These are phyloP conservation scores for Rhincodon typus DNA, from an alignment of 2,797 vertebrate species.

Conservation along the genomic window DNA sequence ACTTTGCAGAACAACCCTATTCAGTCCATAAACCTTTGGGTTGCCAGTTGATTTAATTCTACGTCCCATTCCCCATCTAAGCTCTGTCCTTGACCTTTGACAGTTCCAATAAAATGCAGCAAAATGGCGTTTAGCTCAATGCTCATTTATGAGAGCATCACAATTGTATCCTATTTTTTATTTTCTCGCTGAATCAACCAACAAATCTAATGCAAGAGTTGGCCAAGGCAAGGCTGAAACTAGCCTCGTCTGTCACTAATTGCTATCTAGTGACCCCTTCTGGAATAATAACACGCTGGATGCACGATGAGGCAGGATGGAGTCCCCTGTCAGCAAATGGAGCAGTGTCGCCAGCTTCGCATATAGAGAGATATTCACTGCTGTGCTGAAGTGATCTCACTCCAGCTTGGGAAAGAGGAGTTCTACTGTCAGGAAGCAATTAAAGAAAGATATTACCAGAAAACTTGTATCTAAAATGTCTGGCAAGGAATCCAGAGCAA, in stretches of 20 bases:
- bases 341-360: background rate
- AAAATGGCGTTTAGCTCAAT: background rate
- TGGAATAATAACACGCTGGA: background rate
- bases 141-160: background rate
- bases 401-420: background rate
- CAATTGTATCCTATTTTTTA: background rate
- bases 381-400: background rate
- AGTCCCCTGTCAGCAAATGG: background rate
- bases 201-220: background rate
- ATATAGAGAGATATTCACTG: background rate
- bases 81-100: background rate
- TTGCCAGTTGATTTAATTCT: background rate
- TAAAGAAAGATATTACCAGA: background rate
- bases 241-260: background rate
- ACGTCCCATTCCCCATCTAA: background rate
- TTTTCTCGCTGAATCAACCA: background rate
- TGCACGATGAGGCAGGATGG: background rate
- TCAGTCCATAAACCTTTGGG: background rate
- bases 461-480: background rate
- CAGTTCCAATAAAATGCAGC: background rate
- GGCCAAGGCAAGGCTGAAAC: background rate
- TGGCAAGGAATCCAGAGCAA: background rate
- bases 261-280: background rate
- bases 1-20: background rate
- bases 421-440: background rate